Base-by-base conservation (phyloP, 2,888 invertebrate genomes). In the Chaitophorus viminalis region DNA sequence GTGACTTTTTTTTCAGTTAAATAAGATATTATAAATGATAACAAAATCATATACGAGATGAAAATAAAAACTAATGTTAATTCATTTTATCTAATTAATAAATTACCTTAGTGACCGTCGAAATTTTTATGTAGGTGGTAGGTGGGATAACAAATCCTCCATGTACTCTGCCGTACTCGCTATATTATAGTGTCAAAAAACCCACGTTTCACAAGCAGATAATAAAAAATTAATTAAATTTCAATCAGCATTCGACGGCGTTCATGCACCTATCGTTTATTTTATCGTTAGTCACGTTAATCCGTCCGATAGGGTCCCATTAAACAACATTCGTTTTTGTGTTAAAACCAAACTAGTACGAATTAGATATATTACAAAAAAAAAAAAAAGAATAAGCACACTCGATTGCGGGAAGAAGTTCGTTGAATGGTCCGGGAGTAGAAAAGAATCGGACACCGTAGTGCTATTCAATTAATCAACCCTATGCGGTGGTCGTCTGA, bases 391-490 rank as follows among this genome's bases (percentile, higher is more conserved):
- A 29, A 70, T 17, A 5, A 11, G 29, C 17, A 31, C 17, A 31
- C 29, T 9, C 31, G 31, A 70, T 29, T 17, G 17, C 70, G 29
- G 29, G 4, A 1, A n/a, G 68, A n/a, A 8, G 11, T 9, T 6
- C 6, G 8, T 4, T 29, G 68, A n/a, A 3, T 31, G 68, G 6
- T 2, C 8, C 0, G 31, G 31, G 70, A 0, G 17, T 3, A 17
- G 31, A 17, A 4, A 9, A 8, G 70, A 4, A 17, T 17, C 54
- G 65, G n/a, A 79, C 5, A 65, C 65, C 6, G 14, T 21, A 39
- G 82, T 72, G 72, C n/a, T 72, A 54, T 82, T 72, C 82, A 72
- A 82, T 82, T 82, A 82, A 82, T 82, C 72, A 33, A 2, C 33
- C 70, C n/a, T n/a, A n/a, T n/a, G n/a, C 82, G 46, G 31, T 70